phyloP scores from a whole-genome alignment of 2,113 vertebrate genomes.

The Candoia aspera region DNA sequence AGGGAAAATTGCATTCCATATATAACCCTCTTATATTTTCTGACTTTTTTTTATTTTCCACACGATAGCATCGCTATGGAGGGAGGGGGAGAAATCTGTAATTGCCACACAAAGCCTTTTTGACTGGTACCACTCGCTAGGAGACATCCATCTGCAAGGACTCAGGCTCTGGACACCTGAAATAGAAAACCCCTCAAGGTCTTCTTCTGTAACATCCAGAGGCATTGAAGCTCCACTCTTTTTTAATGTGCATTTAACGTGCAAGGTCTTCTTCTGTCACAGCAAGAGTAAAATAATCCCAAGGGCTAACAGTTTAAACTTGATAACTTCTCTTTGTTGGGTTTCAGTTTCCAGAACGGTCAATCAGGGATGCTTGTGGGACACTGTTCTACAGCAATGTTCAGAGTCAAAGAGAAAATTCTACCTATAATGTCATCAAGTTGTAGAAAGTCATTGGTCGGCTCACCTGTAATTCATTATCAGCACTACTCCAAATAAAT shows the following conservation, averaged over 20 bases:
- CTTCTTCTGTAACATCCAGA: background rate
- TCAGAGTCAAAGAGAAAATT: background rate
- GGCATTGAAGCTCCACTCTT: too few relatives aligned
- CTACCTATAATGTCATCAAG: background rate
- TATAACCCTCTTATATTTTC: too few relatives aligned
- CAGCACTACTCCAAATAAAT: background rate
- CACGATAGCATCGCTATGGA: too few relatives aligned
- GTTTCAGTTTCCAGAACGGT: background rate
- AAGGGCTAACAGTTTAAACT: background rate
- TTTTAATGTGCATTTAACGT: too few relatives aligned
- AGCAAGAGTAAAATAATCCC: background rate
- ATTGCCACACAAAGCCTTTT: too few relatives aligned
- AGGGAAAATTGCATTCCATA: background rate
- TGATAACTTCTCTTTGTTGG: background rate
- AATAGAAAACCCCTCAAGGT: background rate
- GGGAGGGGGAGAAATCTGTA: too few relatives aligned
- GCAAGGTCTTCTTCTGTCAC: background rate
- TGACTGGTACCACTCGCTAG: too few relatives aligned
- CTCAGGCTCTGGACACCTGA: background rate
- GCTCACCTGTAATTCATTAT: background rate
- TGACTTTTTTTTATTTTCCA: too few relatives aligned
- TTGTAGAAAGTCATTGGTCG: background rate
- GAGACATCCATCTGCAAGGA: background rate
- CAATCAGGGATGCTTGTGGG: background rate
- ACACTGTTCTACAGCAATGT: background rate